Evolutionary conservation across 2,113 vertebrate genomes (phyloP), one percentile per base, ranked within the genome.

Genomic region (Macroglossus sobrinus): DNA sequence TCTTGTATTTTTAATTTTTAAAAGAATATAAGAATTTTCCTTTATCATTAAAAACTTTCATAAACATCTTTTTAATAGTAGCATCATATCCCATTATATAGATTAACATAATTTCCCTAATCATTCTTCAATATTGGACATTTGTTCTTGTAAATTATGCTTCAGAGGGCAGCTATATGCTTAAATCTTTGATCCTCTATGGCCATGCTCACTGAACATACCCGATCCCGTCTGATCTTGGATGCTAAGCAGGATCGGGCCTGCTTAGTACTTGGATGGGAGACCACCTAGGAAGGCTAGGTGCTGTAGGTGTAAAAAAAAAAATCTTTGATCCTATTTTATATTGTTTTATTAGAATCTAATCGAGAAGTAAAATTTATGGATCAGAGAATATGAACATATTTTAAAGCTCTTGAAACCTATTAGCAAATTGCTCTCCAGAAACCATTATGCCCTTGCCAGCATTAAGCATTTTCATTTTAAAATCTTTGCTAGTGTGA

Each of bases 361-460:
- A 53, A 68, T 94, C 66, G 21, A 89, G 33, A 96, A 89, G 19
- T 96, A 79, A 33, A 95, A 94, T 85, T 92, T 66, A 63, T 85
- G 81, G 35, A 82, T 93, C 35, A 91, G 89, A 86, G 33, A 28
- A 68, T 85, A 66, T 55, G 9, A 92, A 90, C 78, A 69, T 82
- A 93, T 79, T 75, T 91, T 94, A 78, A 95, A 91, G 33, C 45
- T 74, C 43, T 82, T 57, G 68, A 94, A 89, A 82, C 38, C 15
- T 61, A 68, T 68, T 63, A 57, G 38, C 30, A 84, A 61, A 76
- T 61, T 61, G 21, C 50, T 85, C 24, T 84, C n/a, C 47, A 93
- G 53, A 93, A 95, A 87, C 22, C 15, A 55, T 66, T 50, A 53
- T 63, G 50, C 35, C 47, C 33, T 96, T 78, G 45, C 47, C 59